Conservation (phyloP, 2,888 invertebrate species). For the Melanargia galathea region DNA sequence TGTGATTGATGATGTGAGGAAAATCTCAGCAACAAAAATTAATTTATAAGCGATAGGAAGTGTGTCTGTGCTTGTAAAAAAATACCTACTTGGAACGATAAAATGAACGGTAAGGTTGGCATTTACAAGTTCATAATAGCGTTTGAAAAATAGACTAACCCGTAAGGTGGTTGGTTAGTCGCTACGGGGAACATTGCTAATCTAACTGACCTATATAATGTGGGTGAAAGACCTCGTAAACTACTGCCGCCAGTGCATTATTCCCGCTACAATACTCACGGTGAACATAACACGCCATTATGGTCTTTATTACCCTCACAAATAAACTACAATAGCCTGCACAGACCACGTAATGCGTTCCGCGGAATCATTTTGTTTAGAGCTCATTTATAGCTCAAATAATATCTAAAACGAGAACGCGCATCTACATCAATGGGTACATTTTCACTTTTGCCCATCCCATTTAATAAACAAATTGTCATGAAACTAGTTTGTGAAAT, state of each 20-base stretch:
- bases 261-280: slow-evolving; percentile 71
- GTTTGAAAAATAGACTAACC: slow-evolving; percentile 35
- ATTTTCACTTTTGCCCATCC: slow-evolving; percentile 39
- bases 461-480: slow-evolving; percentile 1
- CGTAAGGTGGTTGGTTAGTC: slow-evolving; percentile 38
- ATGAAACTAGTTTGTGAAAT: neutral
- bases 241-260: slow-evolving; percentile 73
- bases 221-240: slow-evolving; percentile 82
- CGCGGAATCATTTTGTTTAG: slow-evolving; percentile 71
- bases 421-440: slow-evolving; percentile 42
- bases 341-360: slow-evolving; percentile 50
- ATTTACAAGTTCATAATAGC: slow-evolving; percentile 4
- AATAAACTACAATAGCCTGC: slow-evolving; percentile 55
- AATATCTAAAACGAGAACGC: slow-evolving; percentile 63
- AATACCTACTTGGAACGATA: too few species aligned
- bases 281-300: slow-evolving; percentile 53
- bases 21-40: too few species aligned
- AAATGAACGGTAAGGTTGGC: neutral
- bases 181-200: slow-evolving; percentile 67
- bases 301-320: slow-evolving; percentile 53
- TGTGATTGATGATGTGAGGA: too few species aligned
- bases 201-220: slow-evolving; percentile 80
- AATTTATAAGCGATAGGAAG: too few species aligned
- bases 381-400: slow-evolving; percentile 63
- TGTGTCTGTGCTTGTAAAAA: too few species aligned